Evolutionary conservation across 2,888 invertebrate genomes (phyloP).

Genomic region (Noctuana brunneofusca): DNA sequence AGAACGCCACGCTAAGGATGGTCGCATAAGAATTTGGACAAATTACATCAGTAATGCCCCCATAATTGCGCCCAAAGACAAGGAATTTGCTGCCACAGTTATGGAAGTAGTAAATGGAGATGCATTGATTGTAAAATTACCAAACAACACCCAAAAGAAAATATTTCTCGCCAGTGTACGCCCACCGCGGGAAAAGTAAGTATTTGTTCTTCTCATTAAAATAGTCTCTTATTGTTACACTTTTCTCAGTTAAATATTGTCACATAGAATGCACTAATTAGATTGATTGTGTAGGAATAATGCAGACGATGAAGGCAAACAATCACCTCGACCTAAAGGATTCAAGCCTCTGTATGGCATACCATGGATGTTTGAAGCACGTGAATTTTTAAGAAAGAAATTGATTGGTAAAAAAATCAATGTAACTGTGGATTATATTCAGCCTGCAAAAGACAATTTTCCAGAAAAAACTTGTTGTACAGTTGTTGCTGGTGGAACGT

Average conservation of each 20-base stretch:
- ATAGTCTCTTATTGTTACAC: not conserved
- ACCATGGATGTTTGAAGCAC: constrained; percentile 99
- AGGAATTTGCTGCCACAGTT: constrained; percentile 91
- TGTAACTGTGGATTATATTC: constrained; percentile 97
- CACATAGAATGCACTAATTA: not conserved
- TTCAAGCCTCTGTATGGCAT: constrained; percentile 97
- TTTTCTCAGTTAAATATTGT: not conserved
- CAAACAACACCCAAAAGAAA: constrained; percentile 91
- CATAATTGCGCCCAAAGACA: constrained; percentile 88
- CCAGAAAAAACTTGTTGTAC: constrained; percentile 98
- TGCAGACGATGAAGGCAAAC: constrained; percentile 86
- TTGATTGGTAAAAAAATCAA: constrained; percentile 97
- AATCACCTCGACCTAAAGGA: constrained; percentile 87
- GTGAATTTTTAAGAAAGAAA: constrained; percentile 97
- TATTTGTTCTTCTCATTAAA: not conserved
- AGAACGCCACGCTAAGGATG: constrained; percentile 94
- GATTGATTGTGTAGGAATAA: constrained; percentile 58
- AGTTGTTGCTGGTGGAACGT: constrained; percentile 87
- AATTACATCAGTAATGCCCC: constrained; percentile 91
- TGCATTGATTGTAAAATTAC: constrained; percentile 92
- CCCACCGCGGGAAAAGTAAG: constrained; percentile 91
- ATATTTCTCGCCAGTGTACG: constrained; percentile 97
- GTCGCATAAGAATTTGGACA: constrained; percentile 94
- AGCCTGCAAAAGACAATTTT: constrained; percentile 95
- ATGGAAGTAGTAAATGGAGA: constrained; percentile 97